A percentile compares a stretch with the other conserved stretches of the same genome.
Conservation (phyloP, 2,113 vertebrate genomes). For the Tachysurus vachellii region DNA sequence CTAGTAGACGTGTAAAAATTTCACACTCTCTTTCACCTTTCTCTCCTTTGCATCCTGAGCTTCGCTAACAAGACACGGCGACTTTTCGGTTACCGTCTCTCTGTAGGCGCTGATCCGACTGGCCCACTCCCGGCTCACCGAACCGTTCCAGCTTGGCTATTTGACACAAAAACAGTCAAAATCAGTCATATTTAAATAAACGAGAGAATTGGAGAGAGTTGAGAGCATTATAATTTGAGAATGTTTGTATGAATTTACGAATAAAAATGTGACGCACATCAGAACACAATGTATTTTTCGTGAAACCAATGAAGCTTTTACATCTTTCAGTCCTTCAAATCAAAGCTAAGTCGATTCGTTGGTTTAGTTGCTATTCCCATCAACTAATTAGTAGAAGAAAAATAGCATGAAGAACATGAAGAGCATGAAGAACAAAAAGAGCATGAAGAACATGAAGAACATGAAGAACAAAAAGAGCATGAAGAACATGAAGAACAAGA, state of each 20-base stretch:
- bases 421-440: too few relatives aligned
- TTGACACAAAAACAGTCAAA: background rate
- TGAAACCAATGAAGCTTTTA: too few relatives aligned
- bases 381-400: too few relatives aligned
- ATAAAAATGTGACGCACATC: background rate
- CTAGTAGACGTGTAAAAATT: background rate
- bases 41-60: slow-evolving; percentile 74
- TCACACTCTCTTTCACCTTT: slow-evolving; percentile 59
- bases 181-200: background rate
- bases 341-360: too few relatives aligned
- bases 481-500: too few relatives aligned
- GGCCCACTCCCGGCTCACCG: slow-evolving; percentile 80
- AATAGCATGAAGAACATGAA: too few relatives aligned
- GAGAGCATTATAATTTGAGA: background rate
- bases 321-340: too few relatives aligned
- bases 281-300: too few relatives aligned
- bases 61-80: slow-evolving; percentile 76
- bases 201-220: background rate
- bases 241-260: background rate
- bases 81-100: slow-evolving; percentile 72
- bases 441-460: too few relatives aligned
- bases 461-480: too few relatives aligned
- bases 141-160: slow-evolving; percentile 83
- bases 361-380: too few relatives aligned
- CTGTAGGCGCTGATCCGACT: slow-evolving; percentile 72